phyloP scores from a whole-genome alignment of 2,113 vertebrate species.

The Sialia sialis region DNA sequence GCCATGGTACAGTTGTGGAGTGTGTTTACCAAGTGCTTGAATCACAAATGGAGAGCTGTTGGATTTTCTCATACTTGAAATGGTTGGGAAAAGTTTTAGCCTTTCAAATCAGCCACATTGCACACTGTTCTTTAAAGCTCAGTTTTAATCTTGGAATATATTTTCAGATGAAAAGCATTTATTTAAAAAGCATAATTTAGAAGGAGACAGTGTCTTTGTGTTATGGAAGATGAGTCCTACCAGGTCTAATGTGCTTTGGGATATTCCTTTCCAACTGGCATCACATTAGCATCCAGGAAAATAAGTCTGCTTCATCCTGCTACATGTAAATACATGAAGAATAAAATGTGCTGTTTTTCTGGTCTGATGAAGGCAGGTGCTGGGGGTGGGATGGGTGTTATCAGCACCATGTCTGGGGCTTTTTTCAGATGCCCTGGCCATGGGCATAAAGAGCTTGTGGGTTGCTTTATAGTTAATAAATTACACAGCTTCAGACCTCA shows the following conservation, averaged over 20 bases:
- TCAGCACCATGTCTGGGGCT: background rate
- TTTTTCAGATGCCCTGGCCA: background rate
- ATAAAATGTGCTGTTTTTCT: background rate
- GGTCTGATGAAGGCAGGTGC: background rate
- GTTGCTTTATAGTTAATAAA: background rate
- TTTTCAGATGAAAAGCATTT: background rate
- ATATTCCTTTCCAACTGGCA: background rate
- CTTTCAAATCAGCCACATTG: background rate
- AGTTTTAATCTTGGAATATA: background rate
- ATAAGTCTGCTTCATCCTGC: background rate
- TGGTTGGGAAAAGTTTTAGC: background rate
- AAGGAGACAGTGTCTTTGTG: background rate
- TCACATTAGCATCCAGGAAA: background rate
- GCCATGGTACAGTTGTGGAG: background rate
- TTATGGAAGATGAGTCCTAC: background rate
- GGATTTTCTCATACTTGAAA: background rate
- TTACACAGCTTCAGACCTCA: background rate
- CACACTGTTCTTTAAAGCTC: background rate
- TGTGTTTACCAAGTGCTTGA: slow-evolving; percentile 12
- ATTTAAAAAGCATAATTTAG: background rate
- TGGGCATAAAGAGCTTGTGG: background rate
- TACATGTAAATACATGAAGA: background rate
- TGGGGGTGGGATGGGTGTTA: background rate
- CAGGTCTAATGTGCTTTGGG: background rate
- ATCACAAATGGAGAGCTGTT: background rate